Base-by-base conservation (phyloP, 37 sponge, comb jelly and placozoan species). In the Aplysina aerophoba region DNA sequence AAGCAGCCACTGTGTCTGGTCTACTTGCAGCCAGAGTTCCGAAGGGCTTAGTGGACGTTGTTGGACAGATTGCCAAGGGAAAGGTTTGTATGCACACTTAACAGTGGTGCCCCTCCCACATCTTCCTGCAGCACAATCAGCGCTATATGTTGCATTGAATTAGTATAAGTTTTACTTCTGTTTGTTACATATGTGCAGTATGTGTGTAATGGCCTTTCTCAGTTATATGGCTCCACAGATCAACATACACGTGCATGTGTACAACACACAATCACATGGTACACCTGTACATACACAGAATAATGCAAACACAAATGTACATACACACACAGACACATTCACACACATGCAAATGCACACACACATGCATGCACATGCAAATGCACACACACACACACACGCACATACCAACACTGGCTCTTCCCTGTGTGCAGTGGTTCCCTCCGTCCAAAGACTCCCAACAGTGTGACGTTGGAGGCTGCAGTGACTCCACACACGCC, bases 41-140 rank as follows among this genome's bases (percentile, higher is more conserved):
- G 40, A 61, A 71, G 8, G 33, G 41, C 12, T 30, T 87, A 33
- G 33, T 87, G 82, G 87, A 87, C 14, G 61, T 82, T 4, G 24
- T 87, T 13, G 73, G 72, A 73, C 69, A 72, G n/a, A 81, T 69
- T 33, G n/a, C 71, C 28, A n/a, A 31, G 71, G 71, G 71, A 35
- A 69, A 69, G 71, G 71, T 69, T 44, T 44, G 50, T 44, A 8
- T 44, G 50, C 50, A 44, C 50, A 44, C 6, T 8, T n/a, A 8
- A 11, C 8, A 11, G 50, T 44, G 50, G 50, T 44, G 8, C 50
- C 50, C 8, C 50, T 8, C 8, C 8, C 50, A 69, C 66, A 65
- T 16, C 27, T 16, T 65, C 13, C 27, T 57, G 17, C 15, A 20
- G 17, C 17, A 17, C 59, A 57, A 57, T 57, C 17, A 57, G 17